Evolutionary conservation across 2,797 vertebrate species (phyloP), one percentile per base, ranked within the genome.

Genomic region (Acanthornis magna): DNA sequence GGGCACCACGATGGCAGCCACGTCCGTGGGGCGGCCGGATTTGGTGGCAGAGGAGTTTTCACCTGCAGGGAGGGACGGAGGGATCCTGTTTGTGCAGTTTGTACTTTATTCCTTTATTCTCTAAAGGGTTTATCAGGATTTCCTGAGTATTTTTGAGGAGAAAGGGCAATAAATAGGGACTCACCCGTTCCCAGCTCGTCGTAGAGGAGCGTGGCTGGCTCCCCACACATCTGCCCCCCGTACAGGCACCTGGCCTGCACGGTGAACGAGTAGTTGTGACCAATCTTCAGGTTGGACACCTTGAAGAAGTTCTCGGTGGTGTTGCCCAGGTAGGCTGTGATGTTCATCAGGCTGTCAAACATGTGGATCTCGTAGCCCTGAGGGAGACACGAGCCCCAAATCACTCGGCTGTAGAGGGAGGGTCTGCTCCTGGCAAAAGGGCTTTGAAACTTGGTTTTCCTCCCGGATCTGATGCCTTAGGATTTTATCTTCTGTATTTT

Each of bases 281-380:
- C 99, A 21, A 96, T 54, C 93, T 98, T 98, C 97, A 99, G 98
- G 97, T 98, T 98, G 96, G 97, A 98, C 96, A 99, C 98, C 87
- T 98, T 98, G 97, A 99, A 99, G 98, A 98, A 98, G 32, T 98
- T 99, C 92, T 99, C 99, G 0, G 99, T 99, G 86, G 99, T 99
- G 96, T 99, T 99, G 40, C 99, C 99, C 18, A 99, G 98, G 91
- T 96, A 98, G 8, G 97, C 97, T 0, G 98, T 98, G 94, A 97
- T 97, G 94, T 99, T 99, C 97, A 98, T 98, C 89, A 98, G 77
- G 40, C 98, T 98, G 97, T 99, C 99, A 16, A 98, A 98, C 97
- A 99, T 97, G 45, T 98, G 99, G 18, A 99, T 98, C 84, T 99
- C 99, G 1, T 99, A 99, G 12, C 99, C 99, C 99, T 99, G 94